Conservation (phyloP, 1,140 invertebrate genomes). For the Rhopalosiphum maidis region DNA sequence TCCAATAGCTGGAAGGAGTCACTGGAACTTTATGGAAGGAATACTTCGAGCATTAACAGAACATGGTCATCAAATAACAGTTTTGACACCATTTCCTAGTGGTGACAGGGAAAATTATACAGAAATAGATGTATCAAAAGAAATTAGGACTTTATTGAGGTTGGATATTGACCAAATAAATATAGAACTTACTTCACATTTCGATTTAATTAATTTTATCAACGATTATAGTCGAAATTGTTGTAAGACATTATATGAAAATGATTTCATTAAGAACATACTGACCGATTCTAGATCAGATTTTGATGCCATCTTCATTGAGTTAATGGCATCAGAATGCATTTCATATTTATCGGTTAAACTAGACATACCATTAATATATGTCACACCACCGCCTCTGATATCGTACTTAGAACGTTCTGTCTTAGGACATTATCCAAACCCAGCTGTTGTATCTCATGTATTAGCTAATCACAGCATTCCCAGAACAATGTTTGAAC, state of each 20-base stretch:
- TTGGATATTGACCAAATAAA: not conserved
- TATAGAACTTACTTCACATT: no score
- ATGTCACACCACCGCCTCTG: not conserved
- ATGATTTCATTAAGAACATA: not conserved
- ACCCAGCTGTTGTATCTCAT: not conserved
- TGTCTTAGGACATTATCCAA: not conserved
- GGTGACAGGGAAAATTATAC: not conserved
- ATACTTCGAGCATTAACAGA: constrained; percentile 61
- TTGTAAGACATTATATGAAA: no score
- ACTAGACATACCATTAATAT: not conserved
- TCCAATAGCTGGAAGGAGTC: constrained; percentile 61
- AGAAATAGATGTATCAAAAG: not conserved
- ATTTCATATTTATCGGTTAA: not conserved
- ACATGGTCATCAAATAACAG: constrained; percentile 61
- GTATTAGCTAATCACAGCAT: not conserved
- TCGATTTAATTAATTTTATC: no score
- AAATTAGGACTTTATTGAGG: no score
- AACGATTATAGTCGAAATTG: not conserved
- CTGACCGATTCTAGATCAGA: not conserved
- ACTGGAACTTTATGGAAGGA: constrained; percentile 62
- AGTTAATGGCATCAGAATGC: not conserved
- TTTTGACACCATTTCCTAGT: constrained; percentile 62
- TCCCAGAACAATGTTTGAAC: not conserved
- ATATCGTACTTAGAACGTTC: not conserved
- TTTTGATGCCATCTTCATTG: not conserved